These are phyloP conservation scores for Petrolisthes cinctipes DNA, from an alignment of 2,888 invertebrate species.

Conservation along the genomic window DNA sequence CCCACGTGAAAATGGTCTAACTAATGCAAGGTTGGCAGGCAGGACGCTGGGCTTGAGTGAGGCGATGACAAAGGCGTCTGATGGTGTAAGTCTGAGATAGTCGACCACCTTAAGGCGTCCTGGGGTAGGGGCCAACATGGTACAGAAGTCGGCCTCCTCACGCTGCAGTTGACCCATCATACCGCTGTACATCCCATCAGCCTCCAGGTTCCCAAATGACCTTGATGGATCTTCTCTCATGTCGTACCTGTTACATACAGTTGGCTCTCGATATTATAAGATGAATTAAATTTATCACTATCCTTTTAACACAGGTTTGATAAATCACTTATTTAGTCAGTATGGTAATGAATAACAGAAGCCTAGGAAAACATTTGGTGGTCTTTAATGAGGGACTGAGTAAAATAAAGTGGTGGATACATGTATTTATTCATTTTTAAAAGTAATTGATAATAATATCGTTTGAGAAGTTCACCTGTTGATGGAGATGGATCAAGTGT, in stretches of 20 bases:
- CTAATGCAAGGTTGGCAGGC: constrained; percentile 4
- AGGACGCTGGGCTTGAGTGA: constrained; percentile 21
- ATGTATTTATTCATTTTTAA: too few relatives aligned
- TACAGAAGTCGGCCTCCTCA: constrained; percentile 30
- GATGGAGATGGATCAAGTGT: too few relatives aligned
- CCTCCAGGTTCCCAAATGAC: constrained; percentile 3
- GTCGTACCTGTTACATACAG: neutral
- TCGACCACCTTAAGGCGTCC: constrained; percentile 13
- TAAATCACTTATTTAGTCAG: too few relatives aligned
- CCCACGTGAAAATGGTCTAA: constrained; percentile 21
- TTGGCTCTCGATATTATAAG: too few relatives aligned
- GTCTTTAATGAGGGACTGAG: too few relatives aligned
- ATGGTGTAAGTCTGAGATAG: neutral
- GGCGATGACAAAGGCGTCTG: constrained; percentile 18
- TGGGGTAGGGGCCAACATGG: constrained; percentile 9
- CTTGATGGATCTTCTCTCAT: constrained; percentile 27
- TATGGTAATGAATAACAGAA: too few relatives aligned
- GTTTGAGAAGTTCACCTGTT: too few relatives aligned
- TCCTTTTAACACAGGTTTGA: too few relatives aligned
- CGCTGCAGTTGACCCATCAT: constrained; percentile 38
- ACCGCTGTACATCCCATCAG: constrained; percentile 24
- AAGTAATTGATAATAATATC: too few relatives aligned
- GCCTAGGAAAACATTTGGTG: too few relatives aligned
- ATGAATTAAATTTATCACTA: too few relatives aligned
- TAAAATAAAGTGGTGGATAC: too few relatives aligned